Evolutionary conservation across 2,888 invertebrate species (phyloP).

Genomic region (Eucera pruinosa): DNA sequence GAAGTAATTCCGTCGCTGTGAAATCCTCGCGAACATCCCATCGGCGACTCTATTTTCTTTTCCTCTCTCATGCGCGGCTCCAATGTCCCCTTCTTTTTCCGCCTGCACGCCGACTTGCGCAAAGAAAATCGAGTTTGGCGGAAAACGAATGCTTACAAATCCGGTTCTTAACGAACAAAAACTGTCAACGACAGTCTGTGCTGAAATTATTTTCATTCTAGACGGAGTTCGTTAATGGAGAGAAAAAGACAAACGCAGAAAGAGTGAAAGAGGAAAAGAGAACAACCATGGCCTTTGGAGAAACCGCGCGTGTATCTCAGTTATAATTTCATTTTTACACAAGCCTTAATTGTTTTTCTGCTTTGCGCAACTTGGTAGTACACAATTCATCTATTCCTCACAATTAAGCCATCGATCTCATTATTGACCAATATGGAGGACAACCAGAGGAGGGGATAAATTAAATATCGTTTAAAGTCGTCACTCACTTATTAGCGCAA

Average conservation of each 20-base stretch:
- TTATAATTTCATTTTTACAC: constrained; percentile 56
- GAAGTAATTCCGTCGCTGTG: constrained; percentile 69
- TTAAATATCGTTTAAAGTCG: no score
- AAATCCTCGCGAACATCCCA: constrained; percentile 61
- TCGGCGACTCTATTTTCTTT: constrained; percentile 37
- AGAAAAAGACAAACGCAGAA: constrained; percentile 9
- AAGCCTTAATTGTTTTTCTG: constrained; percentile 44
- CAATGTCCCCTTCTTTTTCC: constrained; percentile 35
- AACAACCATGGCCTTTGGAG: constrained; percentile 4
- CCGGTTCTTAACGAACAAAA: constrained; percentile 69
- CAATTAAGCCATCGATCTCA: constrained; percentile 7
- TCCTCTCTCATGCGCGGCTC: constrained; percentile 2
- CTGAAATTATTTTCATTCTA: constrained; percentile 64
- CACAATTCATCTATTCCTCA: neutral
- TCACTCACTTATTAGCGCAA: no score
- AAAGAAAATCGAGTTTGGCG: constrained; percentile 69
- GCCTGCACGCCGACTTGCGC: constrained; percentile 39
- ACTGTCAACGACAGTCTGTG: constrained; percentile 66
- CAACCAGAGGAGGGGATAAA: no score
- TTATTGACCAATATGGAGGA: no score
- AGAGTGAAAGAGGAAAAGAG: neutral
- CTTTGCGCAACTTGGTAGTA: neutral
- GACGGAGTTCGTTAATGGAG: constrained; percentile 57
- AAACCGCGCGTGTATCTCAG: constrained; percentile 27
- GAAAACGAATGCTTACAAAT: constrained; percentile 71